A percentile compares a stretch with the other conserved stretches of the same genome.
These are phyloP conservation scores for Zophobas morio DNA, from an alignment of 1,140 invertebrate genomes.

Conservation along the genomic window DNA sequence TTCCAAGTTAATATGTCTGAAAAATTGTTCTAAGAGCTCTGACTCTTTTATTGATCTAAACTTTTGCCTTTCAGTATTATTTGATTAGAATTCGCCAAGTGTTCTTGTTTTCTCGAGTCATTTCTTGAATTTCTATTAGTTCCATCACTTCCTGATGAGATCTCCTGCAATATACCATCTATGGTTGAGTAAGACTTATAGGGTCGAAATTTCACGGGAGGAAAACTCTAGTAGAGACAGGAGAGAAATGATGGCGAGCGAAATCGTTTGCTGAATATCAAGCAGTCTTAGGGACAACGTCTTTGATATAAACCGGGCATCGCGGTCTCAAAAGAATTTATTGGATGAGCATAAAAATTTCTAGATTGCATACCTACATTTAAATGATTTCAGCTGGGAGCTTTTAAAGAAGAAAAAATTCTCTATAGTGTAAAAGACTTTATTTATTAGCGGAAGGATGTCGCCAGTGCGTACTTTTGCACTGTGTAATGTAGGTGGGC, in stretches of 20 bases:
- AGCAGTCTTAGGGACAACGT: conserved; percentile 58
- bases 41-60: no score
- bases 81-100: no score
- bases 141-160: conserved; percentile 9
- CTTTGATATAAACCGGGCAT: conserved; percentile 48
- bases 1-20: no score
- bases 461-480: not conserved
- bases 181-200: conserved; percentile 63
- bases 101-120: not conserved
- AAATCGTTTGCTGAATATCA: conserved; percentile 65
- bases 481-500: conserved; percentile 16
- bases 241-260: conserved; percentile 66
- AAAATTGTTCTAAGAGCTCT: no score
- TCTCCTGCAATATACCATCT: conserved; percentile 24
- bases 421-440: no score
- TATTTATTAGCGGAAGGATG: no score
- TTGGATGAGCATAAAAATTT: conserved; percentile 48
- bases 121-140: not conserved
- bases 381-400: conserved; percentile 47
- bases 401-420: not conserved
- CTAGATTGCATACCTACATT: conserved; percentile 45
- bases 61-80: no score
- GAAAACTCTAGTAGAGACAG: conserved; percentile 62
- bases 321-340: conserved; percentile 57
- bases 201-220: conserved; percentile 64